Evolutionary conservation across 2,888 invertebrate species (phyloP).

Genomic region (Patella ulyssiponensis): DNA sequence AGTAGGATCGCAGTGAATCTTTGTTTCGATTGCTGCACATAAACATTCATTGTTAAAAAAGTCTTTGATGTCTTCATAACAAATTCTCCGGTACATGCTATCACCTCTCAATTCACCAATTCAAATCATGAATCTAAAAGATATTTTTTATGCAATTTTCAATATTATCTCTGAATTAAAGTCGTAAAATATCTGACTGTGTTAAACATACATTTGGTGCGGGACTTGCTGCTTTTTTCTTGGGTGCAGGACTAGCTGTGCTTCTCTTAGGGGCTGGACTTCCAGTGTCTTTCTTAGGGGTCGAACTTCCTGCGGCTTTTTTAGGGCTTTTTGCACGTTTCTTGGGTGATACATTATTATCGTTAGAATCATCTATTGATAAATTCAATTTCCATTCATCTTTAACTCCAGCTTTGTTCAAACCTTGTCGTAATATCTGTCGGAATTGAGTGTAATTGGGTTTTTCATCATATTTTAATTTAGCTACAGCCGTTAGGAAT

Average conservation of each 20-base stretch:
- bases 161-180: no score
- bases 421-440: slow-evolving; percentile 79
- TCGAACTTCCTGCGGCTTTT: no score
- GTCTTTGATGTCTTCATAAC: no score
- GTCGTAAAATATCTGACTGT: no score
- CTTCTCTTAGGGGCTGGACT: slow-evolving; percentile 21
- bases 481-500: slow-evolving; percentile 81
- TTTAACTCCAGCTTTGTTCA: slow-evolving; percentile 71
- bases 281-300: not conserved
- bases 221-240: slow-evolving; percentile 17
- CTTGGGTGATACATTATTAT: slow-evolving; percentile 34
- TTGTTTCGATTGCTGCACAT: no score
- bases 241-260: slow-evolving; percentile 12
- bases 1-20: no score
- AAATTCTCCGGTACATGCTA: no score
- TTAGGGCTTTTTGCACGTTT: slow-evolving; percentile 22
- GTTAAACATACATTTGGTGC: not conserved
- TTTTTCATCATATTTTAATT: slow-evolving; percentile 81
- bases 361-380: slow-evolving; percentile 29
- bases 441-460: slow-evolving; percentile 85
- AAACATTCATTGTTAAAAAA: no score
- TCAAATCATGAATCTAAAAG: no score
- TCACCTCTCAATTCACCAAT: no score
- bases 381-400: slow-evolving; percentile 58
- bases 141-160: no score